Evolutionary conservation across 2,888 invertebrate genomes (phyloP).

Genomic region (Ormyrus rosae): DNA sequence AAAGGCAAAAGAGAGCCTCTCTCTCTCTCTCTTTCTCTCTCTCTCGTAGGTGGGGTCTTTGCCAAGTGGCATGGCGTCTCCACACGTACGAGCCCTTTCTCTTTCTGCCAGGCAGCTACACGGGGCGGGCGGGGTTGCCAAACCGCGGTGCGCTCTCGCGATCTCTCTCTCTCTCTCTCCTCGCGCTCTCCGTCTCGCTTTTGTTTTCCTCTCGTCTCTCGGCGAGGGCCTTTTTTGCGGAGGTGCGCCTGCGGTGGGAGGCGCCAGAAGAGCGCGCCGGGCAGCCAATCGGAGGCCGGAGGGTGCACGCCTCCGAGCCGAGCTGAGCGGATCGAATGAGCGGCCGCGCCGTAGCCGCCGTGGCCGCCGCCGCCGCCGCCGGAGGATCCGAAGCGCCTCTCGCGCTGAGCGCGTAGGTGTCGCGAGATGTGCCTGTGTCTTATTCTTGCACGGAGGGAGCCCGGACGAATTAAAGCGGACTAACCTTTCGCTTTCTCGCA

Average conservation of each 20-base stretch:
- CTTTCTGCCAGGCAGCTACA: neutral
- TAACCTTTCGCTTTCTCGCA: neutral
- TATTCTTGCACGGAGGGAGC: too few species aligned
- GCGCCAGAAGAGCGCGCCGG: conserved; percentile 58
- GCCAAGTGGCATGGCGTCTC: conserved; percentile 35
- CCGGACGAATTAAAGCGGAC: neutral
- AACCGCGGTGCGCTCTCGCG: conserved; percentile 13
- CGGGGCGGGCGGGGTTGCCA: conserved; percentile 26
- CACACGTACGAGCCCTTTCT: conserved; percentile 7
- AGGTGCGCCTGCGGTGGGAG: conserved; percentile 69
- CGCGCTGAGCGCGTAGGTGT: neutral
- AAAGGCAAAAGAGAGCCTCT: neutral
- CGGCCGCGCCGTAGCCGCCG: neutral
- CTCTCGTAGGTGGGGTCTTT: conserved; percentile 55
- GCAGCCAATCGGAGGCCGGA: conserved; percentile 65
- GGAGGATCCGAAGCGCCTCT: neutral
- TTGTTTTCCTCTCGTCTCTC: conserved; percentile 31
- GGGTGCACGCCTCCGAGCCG: conserved; percentile 65
- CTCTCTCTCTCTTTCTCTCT: too few species aligned
- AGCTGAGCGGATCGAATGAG: conserved; percentile 30
- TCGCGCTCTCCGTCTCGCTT: neutral
- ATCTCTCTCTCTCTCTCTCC: neutral
- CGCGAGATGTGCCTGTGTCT: too few species aligned
- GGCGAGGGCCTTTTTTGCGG: conserved; percentile 57
- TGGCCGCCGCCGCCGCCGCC: neutral